Base-by-base conservation (phyloP, 1,140 invertebrate genomes). In the Drosophila mayri region DNA sequence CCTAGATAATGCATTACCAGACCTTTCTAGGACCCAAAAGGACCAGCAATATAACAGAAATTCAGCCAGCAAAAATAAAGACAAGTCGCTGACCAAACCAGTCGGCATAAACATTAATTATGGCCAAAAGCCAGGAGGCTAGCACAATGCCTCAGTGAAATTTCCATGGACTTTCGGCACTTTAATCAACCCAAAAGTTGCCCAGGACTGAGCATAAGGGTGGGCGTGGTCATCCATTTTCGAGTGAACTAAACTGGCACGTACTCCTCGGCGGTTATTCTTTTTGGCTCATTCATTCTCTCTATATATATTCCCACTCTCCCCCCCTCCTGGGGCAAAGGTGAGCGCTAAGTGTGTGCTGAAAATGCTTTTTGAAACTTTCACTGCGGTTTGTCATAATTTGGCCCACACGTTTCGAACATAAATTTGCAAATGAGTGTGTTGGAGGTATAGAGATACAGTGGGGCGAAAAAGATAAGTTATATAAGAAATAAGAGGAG, bases 311-410 rank as follows among this genome's bases (percentile, higher is more conserved):
- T 40, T 6, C 7, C 14, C n/a, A 8, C 1, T 10, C 1, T 4
- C 9, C 1, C 18, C 9, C 11, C 35, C 28, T 7, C 12, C n/a
- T 11, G 62, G 62, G 50, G 49, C 46, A 18, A 46, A 64, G 64
- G 64, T 64, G 50, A 49, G 37, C 28, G 52, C 54, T 50, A 72
- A 72, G 76, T 79, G 83, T 75, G 79, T 79, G 84, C 79, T 63
- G 67, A 75, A 82, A 88, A 88, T 76, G 76, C 72, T 83, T 86
- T 79, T 86, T 71, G 52, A 64, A 83, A 88, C 84, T 86, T 83
- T 86, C 74, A 70, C 74, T 55, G 60, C 84, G 47, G 63, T 73
- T 86, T 88, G 80, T 86, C 84, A 86, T 86, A 83, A 88, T 86
- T 83, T 83, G 59, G 67, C 66, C 60, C 54, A 76, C 80, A 88